Evolutionary conservation across 2,113 vertebrate genomes (phyloP).

Genomic region (Otocyon megalotis): DNA sequence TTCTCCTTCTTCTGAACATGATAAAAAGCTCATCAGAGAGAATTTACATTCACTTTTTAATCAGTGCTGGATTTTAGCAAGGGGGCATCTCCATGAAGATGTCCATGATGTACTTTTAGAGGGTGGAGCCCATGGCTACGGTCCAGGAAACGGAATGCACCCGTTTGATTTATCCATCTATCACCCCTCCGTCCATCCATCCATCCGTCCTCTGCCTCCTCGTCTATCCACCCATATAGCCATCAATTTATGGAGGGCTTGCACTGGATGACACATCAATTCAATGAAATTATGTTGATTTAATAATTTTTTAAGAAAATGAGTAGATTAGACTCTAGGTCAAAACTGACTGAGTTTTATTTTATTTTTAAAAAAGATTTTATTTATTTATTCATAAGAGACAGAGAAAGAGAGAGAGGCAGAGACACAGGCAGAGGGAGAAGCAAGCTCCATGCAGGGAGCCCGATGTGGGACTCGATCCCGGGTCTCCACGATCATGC

Average conservation of each 20-base stretch:
- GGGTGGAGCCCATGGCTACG: background rate
- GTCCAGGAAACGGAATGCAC: background rate
- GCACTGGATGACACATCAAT: background rate
- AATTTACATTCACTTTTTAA: slow-evolving; percentile 75
- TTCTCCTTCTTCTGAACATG: slow-evolving; percentile 71
- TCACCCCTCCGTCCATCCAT: background rate
- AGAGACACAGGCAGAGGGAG: no score
- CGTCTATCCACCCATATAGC: background rate
- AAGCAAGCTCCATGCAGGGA: no score
- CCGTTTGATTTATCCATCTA: background rate
- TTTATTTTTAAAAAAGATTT: no score
- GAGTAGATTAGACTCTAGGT: slow-evolving; percentile 61
- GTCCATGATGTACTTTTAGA: background rate
- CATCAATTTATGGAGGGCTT: slow-evolving; percentile 12
- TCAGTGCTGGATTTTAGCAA: slow-evolving; percentile 63
- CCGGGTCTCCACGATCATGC: no score
- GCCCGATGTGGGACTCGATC: no score
- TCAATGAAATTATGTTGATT: slow-evolving; percentile 38
- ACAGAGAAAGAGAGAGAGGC: no score
- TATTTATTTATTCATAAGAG: no score
- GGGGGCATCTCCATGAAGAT: slow-evolving; percentile 14
- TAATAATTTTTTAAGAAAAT: slow-evolving; percentile 61
- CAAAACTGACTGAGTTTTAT: slow-evolving; percentile 49
- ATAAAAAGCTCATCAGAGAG: slow-evolving; percentile 77
- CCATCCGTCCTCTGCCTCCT: background rate